Percentiles rank a stretch among this genome's conserved stretches.
These are phyloP conservation scores for Neoscelio sp. DNA, from an alignment of 2,888 invertebrate genomes.

Conservation along the genomic window DNA sequence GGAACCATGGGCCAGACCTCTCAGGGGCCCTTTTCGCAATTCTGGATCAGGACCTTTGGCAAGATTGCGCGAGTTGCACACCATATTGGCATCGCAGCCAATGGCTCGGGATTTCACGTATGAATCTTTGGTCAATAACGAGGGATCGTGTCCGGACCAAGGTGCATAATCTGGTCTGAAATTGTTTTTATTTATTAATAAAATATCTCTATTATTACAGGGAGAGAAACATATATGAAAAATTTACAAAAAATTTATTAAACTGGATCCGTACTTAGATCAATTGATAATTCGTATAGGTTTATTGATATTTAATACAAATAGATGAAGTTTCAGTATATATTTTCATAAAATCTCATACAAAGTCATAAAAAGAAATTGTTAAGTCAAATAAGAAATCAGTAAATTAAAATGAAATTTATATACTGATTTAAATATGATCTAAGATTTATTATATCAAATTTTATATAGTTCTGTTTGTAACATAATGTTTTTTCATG, in stretches of 20 bases:
- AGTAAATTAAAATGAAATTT: too few species aligned
- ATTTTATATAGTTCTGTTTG: too few species aligned
- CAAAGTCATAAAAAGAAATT: too few species aligned
- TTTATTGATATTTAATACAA: too few species aligned
- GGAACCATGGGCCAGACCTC: constrained; percentile 90
- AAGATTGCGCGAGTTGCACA: constrained; percentile 77
- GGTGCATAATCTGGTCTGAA: constrained; percentile 91
- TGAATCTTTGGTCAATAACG: constrained; percentile 82
- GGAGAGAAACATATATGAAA: not conserved
- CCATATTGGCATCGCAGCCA: constrained; percentile 85
- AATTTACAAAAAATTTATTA: not conserved
- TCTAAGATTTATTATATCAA: too few species aligned
- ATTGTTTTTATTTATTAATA: constrained; percentile 25
- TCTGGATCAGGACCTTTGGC: constrained; percentile 88
- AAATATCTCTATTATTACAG: constrained; percentile 44
- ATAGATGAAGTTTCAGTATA: too few species aligned
- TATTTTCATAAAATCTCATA: too few species aligned
- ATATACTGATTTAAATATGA: too few species aligned
- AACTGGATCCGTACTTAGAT: too few species aligned
- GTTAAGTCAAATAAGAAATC: too few species aligned
- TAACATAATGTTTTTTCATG: too few species aligned
- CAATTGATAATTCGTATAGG: too few species aligned
- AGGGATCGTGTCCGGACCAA: constrained; percentile 92
- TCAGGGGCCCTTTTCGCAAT: constrained; percentile 89
- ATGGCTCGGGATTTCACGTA: constrained; percentile 73